Conservation (phyloP, 2,888 invertebrate species). For the Drosophila phalerata region DNA sequence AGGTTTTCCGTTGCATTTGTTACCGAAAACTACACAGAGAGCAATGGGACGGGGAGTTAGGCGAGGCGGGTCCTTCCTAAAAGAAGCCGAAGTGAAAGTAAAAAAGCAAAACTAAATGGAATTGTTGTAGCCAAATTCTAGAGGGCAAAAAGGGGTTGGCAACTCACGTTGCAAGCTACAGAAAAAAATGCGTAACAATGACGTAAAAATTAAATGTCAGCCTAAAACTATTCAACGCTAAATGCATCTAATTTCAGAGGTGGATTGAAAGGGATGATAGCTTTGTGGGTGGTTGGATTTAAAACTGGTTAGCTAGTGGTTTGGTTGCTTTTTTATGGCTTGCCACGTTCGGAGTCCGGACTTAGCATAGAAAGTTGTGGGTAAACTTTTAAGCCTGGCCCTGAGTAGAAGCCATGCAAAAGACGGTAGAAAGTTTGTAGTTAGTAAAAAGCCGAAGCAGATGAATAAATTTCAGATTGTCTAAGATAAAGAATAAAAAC, state of each 20-base stretch:
- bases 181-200: conserved; percentile 63
- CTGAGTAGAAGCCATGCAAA: conserved; percentile 21
- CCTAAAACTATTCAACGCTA: conserved; percentile 41
- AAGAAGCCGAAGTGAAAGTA: conserved; percentile 13
- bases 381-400: conserved; percentile 51
- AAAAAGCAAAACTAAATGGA: neutral
- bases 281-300: conserved; percentile 10
- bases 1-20: conserved; percentile 75
- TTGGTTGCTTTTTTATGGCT: conserved; percentile 33
- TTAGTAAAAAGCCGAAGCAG: conserved; percentile 16
- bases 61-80: conserved; percentile 23
- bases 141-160: conserved; percentile 7
- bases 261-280: neutral
- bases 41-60: neutral
- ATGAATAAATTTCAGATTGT: conserved; percentile 8
- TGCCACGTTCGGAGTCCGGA: conserved; percentile 11
- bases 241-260: conserved; percentile 20
- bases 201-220: conserved; percentile 42
- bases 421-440: conserved; percentile 4
- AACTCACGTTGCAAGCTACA: conserved; percentile 44
- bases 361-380: conserved; percentile 36
- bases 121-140: neutral
- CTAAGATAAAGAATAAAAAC: neutral
- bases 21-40: conserved; percentile 38
- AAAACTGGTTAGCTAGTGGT: conserved; percentile 10